Evolutionary conservation across 2,888 invertebrate genomes (phyloP).

Genomic region (Amphipyra berbera): DNA sequence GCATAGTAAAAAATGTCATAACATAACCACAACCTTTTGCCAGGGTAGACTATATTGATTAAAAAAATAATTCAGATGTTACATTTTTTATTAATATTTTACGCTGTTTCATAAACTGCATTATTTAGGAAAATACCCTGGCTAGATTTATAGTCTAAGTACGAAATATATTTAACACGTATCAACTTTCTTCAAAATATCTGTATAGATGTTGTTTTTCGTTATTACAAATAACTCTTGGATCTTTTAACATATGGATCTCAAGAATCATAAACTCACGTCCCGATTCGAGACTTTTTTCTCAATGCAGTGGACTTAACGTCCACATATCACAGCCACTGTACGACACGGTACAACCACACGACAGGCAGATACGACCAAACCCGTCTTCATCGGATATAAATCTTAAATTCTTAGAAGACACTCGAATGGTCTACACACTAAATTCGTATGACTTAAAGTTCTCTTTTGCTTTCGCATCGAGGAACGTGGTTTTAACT

Average conservation of each 20-base stretch:
- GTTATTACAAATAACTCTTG: constrained; percentile 47
- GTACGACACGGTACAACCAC: constrained; percentile 73
- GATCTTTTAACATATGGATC: constrained; percentile 81
- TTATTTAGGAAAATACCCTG: constrained; percentile 11
- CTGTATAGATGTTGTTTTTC: constrained; percentile 24
- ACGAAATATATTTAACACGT: constrained; percentile 12
- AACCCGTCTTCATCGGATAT: constrained; percentile 28
- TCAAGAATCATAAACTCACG: constrained; percentile 55
- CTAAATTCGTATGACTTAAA: constrained; percentile 39
- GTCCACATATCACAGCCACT: constrained; percentile 82
- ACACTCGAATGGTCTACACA: constrained; percentile 34
- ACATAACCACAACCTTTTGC: constrained; percentile 21
- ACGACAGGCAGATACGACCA: constrained; percentile 54
- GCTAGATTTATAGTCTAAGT: constrained; percentile 28
- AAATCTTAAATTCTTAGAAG: constrained; percentile 39
- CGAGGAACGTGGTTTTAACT: constrained; percentile 59
- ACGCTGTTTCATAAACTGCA: too few species aligned
- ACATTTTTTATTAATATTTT: too few species aligned
- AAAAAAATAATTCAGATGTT: background rate
- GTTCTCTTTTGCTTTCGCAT: constrained; percentile 35
- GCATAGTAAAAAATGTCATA: constrained; percentile 15
- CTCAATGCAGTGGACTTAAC: constrained; percentile 50
- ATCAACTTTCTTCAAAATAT: constrained; percentile 14
- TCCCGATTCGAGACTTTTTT: constrained; percentile 57
- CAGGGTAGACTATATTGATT: constrained; percentile 5